Base-by-base conservation (phyloP, 2,797 vertebrate genomes). In the Mormyrus hasselquistii region DNA sequence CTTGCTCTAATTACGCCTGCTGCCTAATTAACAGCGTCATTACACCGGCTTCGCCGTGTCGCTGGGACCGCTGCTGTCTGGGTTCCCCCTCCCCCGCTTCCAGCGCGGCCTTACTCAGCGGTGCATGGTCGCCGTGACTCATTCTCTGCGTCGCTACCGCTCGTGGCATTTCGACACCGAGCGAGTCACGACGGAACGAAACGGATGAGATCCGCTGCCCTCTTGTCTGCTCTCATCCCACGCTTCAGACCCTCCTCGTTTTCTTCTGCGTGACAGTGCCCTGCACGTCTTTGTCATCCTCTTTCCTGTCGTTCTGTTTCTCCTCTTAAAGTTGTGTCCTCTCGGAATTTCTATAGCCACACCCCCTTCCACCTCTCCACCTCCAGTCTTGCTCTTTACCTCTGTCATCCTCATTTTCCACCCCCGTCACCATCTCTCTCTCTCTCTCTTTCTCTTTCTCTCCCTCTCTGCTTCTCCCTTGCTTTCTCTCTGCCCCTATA, bases 21-120 rank as follows among this genome's bases (percentile, higher is more conserved):
- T 93, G 92, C 92, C 95, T 94, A 95, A 95, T 95, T 95, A 95
- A 94, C 93, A 95, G 94, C 95, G 95, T 95, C 93, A 95, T 95
- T 96, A 95, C 94, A 92, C 93, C 93, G 93, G 93, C 94, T 94
- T 86, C 94, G 95, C 94, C 94, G 94, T 93, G 92, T 94, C 93
- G 89, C 92, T 93, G 94, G 94, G 92, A 94, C 92, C 91, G 92
- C 89, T 91, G 90, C 92, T 89, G 90, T 89, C 83, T 89, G 89
- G 41, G 44, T 82, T 82, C 57, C 25, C 87, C 8, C 83, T 79
- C 90, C 62, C 55, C 49, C 62, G 90, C 90, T 92, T 91, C 92
- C 91, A 93, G 92, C 10, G 69, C 91, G 91, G 92, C 90, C 90
- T 93, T 92, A 93, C 93, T 94, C 91, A 92, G 52, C 14, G 88